Conservation (phyloP, 2,113 vertebrate genomes). For the Dunckerocampus dactyliophorus region DNA sequence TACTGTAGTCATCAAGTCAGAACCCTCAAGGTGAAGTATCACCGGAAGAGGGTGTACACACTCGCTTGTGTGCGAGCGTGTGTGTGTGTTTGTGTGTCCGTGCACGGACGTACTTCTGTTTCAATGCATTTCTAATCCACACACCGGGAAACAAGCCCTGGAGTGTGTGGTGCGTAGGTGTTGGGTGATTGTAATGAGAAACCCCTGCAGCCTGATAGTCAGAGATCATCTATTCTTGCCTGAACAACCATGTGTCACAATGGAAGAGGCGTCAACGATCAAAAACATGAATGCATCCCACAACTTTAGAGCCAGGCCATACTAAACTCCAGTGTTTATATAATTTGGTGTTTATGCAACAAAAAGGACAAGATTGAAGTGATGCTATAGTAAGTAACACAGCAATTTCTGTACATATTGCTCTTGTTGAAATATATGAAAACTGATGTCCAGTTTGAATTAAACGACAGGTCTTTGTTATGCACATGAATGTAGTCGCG, state of each 20-base stretch:
- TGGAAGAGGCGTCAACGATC: slow-evolving; percentile 65
- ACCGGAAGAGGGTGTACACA: slow-evolving; percentile 15
- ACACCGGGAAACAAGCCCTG: slow-evolving; percentile 37
- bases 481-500: too few species aligned
- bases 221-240: slow-evolving; percentile 67
- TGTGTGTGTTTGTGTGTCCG: background rate
- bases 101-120: slow-evolving; percentile 20
- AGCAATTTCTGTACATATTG: slow-evolving; percentile 1
- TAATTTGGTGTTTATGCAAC: slow-evolving; percentile 67
- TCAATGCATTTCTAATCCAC: slow-evolving; percentile 9
- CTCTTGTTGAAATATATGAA: slow-evolving; percentile 27
- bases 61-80: background rate
- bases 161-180: slow-evolving; percentile 50
- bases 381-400: background rate
- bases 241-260: slow-evolving; percentile 61
- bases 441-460: background rate
- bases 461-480: too few species aligned
- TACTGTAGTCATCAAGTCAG: slow-evolving; percentile 12
- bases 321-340: slow-evolving; percentile 54
- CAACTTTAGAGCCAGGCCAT: slow-evolving; percentile 44
- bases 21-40: slow-evolving; percentile 28
- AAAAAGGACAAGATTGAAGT: slow-evolving; percentile 29
- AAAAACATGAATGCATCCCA: slow-evolving; percentile 62
- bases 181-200: slow-evolving; percentile 56
- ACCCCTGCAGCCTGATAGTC: slow-evolving; percentile 49